phyloP scores from a whole-genome alignment of 2,797 vertebrate species.

The Vireo griseus region DNA sequence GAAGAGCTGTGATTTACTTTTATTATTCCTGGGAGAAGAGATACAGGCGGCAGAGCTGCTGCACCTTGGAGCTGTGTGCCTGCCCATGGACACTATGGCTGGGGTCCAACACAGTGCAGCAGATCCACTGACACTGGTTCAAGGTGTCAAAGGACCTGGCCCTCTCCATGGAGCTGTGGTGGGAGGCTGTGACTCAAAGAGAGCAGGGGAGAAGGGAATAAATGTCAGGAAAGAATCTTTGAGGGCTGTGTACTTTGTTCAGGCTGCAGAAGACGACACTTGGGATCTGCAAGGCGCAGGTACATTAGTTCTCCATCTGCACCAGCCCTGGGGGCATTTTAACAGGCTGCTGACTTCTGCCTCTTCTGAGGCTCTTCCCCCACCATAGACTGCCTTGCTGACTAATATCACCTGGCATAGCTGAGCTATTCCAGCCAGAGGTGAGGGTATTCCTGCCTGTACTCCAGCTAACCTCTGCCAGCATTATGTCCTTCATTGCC shows the following conservation, averaged over 20 bases:
- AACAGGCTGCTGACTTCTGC: not conserved
- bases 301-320: not conserved
- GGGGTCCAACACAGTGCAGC: not conserved
- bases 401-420: not conserved
- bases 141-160: not conserved
- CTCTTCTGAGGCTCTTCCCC: not conserved
- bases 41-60: not conserved
- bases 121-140: rapidly evolving
- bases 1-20: conserved; percentile 19
- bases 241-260: not conserved
- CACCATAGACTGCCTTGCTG: not conserved
- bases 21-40: not conserved
- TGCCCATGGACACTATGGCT: rapidly evolving
- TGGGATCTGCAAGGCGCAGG: not conserved
- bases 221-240: not conserved
- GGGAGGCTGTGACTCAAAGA: not conserved
- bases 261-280: not conserved
- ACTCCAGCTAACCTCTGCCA: not conserved
- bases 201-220: not conserved
- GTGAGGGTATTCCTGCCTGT: not conserved
- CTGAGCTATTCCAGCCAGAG: not conserved
- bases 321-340: not conserved
- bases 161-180: not conserved
- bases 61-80: not conserved
- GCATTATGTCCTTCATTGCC: not conserved